These are phyloP conservation scores for Antennarius striatus DNA, from an alignment of 2,113 vertebrate species.

Conservation along the genomic window DNA sequence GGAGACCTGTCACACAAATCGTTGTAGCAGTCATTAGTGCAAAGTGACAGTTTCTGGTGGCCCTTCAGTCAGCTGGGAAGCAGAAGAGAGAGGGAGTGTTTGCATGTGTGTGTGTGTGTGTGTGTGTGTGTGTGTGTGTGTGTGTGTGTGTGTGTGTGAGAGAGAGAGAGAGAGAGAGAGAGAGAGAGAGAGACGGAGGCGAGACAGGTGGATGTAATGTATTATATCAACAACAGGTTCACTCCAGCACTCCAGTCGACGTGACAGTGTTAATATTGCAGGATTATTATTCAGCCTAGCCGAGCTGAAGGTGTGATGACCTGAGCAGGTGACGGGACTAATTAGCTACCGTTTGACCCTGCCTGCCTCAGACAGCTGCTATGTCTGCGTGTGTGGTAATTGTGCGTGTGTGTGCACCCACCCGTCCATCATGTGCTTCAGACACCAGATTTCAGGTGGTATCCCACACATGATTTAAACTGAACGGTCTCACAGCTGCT, in stretches of 20 bases:
- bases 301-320: constrained; percentile 73
- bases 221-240: constrained; percentile 74
- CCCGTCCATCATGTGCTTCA: constrained; percentile 60
- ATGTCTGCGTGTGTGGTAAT: constrained; percentile 49
- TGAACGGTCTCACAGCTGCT: constrained; percentile 62
- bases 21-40: constrained; percentile 72
- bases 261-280: constrained; percentile 70
- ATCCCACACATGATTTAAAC: constrained; percentile 64
- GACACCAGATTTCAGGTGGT: constrained; percentile 48
- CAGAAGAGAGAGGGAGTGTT: too few relatives aligned
- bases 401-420: constrained; percentile 42
- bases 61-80: constrained; percentile 50
- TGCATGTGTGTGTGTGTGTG: constrained; percentile 13
- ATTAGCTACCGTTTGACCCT: constrained; percentile 78
- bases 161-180: too few relatives aligned
- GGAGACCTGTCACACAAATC: constrained; percentile 63
- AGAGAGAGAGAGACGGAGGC: constrained; percentile 14
- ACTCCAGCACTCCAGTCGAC: constrained; percentile 48
- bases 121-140: constrained; percentile 11
- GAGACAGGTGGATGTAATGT: constrained; percentile 60
- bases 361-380: constrained; percentile 72
- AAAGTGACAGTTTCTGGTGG: constrained; percentile 73
- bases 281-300: constrained; percentile 69
- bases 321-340: constrained; percentile 74
- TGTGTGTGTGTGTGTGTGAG: constrained; percentile 17